Percentiles rank a stretch among this genome's conserved stretches.
These are phyloP conservation scores for Pecten maximus DNA, from an alignment of 2,888 invertebrate species.

Conservation along the genomic window DNA sequence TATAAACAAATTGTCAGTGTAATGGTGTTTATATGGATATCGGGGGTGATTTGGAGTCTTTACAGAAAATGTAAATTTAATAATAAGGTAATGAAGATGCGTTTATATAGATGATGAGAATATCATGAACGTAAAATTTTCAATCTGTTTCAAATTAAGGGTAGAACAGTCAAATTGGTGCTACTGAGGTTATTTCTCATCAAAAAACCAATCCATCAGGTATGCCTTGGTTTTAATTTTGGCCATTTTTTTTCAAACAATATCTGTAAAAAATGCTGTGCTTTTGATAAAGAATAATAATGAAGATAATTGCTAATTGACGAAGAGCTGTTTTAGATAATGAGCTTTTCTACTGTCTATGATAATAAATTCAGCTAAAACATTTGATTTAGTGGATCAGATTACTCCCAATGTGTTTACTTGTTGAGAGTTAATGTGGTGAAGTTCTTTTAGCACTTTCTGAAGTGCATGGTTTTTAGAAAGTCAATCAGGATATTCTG, in stretches of 20 bases:
- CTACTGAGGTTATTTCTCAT: neutral
- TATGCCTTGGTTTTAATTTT: neutral
- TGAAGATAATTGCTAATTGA: conserved; percentile 24
- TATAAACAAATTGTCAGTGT: neutral
- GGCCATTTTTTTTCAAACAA: neutral
- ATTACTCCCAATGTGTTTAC: neutral
- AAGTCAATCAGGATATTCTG: neutral
- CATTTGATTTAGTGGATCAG: neutral
- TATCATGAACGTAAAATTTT: neutral
- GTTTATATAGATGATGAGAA: neutral
- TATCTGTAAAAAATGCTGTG: neutral
- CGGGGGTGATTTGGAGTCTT: neutral
- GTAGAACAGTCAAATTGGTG: neutral
- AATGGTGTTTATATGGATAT: neutral
- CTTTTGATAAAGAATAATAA: conserved; percentile 22
- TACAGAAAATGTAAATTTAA: neutral
- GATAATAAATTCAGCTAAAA: neutral
- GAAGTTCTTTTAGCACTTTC: conserved; percentile 10
- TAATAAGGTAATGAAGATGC: neutral
- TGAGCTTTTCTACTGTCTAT: neutral
- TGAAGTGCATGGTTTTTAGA: neutral
- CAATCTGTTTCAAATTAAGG: neutral
- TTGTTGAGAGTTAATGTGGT: neutral
- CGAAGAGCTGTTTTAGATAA: conserved; percentile 10
- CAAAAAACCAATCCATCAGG: neutral